Evolutionary conservation across 2,888 invertebrate species (phyloP), one percentile per base, ranked within the genome.

Genomic region (Pristionchus entomophagus): DNA sequence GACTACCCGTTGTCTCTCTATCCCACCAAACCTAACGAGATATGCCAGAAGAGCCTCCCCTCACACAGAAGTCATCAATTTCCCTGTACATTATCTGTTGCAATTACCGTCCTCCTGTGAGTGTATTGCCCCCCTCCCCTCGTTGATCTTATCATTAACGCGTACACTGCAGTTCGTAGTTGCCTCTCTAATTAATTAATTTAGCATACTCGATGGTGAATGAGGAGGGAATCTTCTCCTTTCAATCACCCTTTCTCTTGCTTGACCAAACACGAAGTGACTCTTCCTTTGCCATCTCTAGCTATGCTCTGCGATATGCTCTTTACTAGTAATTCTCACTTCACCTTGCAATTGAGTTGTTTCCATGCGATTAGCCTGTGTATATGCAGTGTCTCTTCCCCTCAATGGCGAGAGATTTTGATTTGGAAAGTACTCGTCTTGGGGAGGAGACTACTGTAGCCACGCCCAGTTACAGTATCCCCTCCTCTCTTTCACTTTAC

Each of bases 311-410:
- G 56, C n/a, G 56, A 56, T 56, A 56, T 14, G 32, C 32, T 62
- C 2, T 32, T 62, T 17, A 14, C 2, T n/a, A n/a, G 29, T 62
- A 32, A 2, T 32, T 32, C 26, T 62, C 29, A 14, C 2, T 62
- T 32, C 62, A 29, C n/a, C n/a, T 62, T 62, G 62, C 59, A 59
- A n/a, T n/a, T 32, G 26, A 62, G 3, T 32, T 26, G 62, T 62
- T 14, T 26, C 12, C 26, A 32, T 62, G 32, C 32, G 32, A 62
- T 32, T 62, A 62, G 62, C 5, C 26, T 62, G 62, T 62, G 62
- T 29, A 62, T 62, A 26, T n/a, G n/a, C 62, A 62, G 62, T 62
- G 29, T 62, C 62, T 62, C 62, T 62, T n/a, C 62, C 32, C 62
- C 29, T 62, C 29, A 32, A 29, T n/a, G 29, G 14, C 62, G 62